phyloP scores from a whole-genome alignment of 2,888 invertebrate species.

The Strigamia transsilvanica region DNA sequence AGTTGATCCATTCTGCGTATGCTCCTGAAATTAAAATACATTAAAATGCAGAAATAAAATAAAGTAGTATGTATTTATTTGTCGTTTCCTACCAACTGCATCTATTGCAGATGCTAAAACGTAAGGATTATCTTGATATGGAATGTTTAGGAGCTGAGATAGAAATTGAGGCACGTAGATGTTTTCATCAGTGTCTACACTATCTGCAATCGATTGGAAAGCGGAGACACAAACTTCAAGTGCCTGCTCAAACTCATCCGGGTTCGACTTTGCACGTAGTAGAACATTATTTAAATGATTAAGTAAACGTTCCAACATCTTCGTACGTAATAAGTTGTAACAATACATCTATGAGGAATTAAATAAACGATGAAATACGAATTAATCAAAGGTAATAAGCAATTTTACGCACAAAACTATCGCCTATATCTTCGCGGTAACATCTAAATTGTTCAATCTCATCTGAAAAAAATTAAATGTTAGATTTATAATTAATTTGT shows the following conservation, averaged over 20 bases:
- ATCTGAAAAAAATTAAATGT: constrained; percentile 67
- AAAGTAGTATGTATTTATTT: background rate
- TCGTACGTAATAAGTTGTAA: constrained; percentile 78
- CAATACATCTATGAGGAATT: constrained; percentile 76
- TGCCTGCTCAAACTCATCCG: constrained; percentile 59
- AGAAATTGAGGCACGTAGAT: constrained; percentile 71
- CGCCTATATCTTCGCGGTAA: constrained; percentile 85
- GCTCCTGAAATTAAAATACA: constrained; percentile 68
- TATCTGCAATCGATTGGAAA: constrained; percentile 70
- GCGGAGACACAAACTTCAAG: constrained; percentile 75
- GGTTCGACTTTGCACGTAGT: constrained; percentile 60
- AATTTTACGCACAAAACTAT: constrained; percentile 74
- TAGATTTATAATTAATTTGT: background rate
- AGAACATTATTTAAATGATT: constrained; percentile 71
- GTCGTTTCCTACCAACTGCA: constrained; percentile 72
- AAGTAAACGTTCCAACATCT: constrained; percentile 75
- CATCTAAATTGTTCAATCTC: constrained; percentile 87
- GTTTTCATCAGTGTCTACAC: constrained; percentile 70
- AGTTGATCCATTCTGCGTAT: constrained; percentile 85
- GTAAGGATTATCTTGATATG: constrained; percentile 71
- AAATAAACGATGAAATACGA: constrained; percentile 3
- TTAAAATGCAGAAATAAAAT: background rate
- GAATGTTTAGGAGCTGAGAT: constrained; percentile 71
- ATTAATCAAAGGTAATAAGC: background rate
- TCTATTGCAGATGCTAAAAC: constrained; percentile 78